Evolutionary conservation across 2,888 invertebrate species (phyloP).

Genomic region (Athalia rosae): DNA sequence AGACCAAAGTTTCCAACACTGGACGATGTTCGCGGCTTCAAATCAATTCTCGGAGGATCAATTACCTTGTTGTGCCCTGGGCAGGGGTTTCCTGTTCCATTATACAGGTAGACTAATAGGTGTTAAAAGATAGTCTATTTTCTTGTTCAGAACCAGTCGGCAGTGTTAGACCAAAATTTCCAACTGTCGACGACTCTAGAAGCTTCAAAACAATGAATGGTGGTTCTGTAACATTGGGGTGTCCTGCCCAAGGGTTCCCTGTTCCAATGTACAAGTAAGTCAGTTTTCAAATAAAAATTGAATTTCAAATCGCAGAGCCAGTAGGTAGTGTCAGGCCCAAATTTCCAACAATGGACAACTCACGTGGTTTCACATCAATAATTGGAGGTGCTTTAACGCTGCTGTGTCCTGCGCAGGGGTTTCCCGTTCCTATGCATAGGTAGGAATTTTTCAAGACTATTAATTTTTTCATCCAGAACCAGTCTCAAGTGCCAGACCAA

Average conservation of each 20-base stretch:
- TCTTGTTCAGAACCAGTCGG: conserved; percentile 76
- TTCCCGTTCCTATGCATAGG: conserved; percentile 79
- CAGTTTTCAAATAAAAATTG: conserved; percentile 35
- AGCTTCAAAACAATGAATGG: conserved; percentile 61
- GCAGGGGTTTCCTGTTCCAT: conserved; percentile 81
- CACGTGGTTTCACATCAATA: conserved; percentile 70
- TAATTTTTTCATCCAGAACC: conserved; percentile 64
- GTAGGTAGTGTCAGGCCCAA: conserved; percentile 85
- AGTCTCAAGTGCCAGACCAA: conserved; percentile 73
- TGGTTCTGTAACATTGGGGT: conserved; percentile 78
- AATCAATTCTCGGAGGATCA: conserved; percentile 74
- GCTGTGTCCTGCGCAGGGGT: conserved; percentile 79
- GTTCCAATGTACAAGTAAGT: conserved; percentile 77
- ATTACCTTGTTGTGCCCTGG: conserved; percentile 80
- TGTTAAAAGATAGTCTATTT: conserved; percentile 46
- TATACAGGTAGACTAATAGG: conserved; percentile 75
- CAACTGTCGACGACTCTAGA: conserved; percentile 69
- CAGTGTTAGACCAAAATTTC: conserved; percentile 78
- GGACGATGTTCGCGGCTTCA: conserved; percentile 79
- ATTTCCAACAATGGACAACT: conserved; percentile 71
- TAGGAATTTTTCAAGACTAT: conserved; percentile 70
- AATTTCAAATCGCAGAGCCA: conserved; percentile 77
- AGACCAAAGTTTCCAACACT: conserved; percentile 81
- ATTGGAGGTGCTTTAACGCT: conserved; percentile 68
- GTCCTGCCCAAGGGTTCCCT: conserved; percentile 84